These are phyloP conservation scores for Lordiphosa collinella DNA, from an alignment of 1,140 invertebrate species.

Conservation along the genomic window DNA sequence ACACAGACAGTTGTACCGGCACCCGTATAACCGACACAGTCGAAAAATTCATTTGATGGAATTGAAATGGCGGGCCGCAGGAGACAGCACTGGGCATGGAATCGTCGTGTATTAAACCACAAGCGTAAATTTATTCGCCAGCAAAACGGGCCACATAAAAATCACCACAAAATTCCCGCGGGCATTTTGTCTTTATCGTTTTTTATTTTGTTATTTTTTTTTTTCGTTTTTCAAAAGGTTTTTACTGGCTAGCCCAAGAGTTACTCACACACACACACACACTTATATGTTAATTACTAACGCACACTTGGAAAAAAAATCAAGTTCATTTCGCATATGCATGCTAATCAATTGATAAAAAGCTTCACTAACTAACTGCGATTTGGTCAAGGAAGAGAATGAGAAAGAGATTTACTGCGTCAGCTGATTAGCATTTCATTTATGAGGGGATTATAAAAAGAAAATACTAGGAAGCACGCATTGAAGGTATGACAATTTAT, in stretches of 20 bases:
- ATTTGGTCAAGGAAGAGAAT: slow-evolving; percentile 27
- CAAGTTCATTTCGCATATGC: slow-evolving; percentile 64
- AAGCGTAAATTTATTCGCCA: slow-evolving; percentile 69
- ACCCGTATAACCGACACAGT: slow-evolving; percentile 3
- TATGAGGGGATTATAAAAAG: slow-evolving; percentile 31
- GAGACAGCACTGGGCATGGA: slow-evolving; percentile 3
- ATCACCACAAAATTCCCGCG: slow-evolving; percentile 61
- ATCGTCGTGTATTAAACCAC: slow-evolving; percentile 62
- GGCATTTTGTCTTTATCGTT: slow-evolving; percentile 40
- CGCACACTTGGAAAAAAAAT: slow-evolving; percentile 46
- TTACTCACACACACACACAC: slow-evolving; percentile 1
- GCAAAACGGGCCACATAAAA: slow-evolving; percentile 36
- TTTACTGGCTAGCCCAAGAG: no score
- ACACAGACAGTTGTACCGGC: neutral
- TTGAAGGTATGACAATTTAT: no score
- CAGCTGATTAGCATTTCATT: slow-evolving; percentile 71
- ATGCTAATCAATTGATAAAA: slow-evolving; percentile 69
- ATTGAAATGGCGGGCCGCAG: slow-evolving; percentile 41
- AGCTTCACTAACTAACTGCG: slow-evolving; percentile 36
- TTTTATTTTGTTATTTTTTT: slow-evolving; percentile 7
- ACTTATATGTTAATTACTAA: slow-evolving; percentile 48
- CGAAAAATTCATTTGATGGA: slow-evolving; percentile 52
- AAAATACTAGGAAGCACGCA: slow-evolving; percentile 18
- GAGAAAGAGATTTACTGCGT: slow-evolving; percentile 22
- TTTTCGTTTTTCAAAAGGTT: no score